A percentile compares a stretch with the other conserved stretches of the same genome.
Evolutionary conservation across 2,888 invertebrate genomes (phyloP).

Genomic region (Epiblema foenella): DNA sequence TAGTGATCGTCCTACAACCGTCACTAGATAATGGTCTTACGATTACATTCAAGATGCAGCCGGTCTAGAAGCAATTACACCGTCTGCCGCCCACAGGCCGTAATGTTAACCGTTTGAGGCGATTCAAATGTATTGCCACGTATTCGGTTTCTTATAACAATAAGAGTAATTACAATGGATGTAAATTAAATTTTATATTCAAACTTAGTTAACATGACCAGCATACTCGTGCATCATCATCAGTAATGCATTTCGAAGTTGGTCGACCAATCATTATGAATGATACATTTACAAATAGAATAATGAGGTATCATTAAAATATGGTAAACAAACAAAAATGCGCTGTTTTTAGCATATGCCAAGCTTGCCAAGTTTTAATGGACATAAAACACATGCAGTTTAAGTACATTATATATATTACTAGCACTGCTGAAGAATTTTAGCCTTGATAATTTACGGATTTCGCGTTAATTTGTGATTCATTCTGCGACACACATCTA

Average conservation of each 20-base stretch:
- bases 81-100: constrained; percentile 56
- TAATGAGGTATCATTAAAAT: background rate
- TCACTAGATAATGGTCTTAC: constrained; percentile 59
- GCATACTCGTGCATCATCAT: constrained; percentile 17
- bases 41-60: constrained; percentile 51
- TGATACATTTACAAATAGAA: background rate
- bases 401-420: background rate
- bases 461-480: constrained; percentile 56
- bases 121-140: constrained; percentile 3
- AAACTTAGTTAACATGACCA: background rate
- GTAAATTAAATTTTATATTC: background rate
- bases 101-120: constrained; percentile 28
- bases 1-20: constrained; percentile 54
- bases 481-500: constrained; percentile 59
- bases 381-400: background rate
- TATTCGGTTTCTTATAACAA: background rate
- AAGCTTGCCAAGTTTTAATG: background rate
- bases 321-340: too few relatives aligned
- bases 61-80: constrained; percentile 54
- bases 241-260: background rate
- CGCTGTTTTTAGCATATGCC: too few relatives aligned
- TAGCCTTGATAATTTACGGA: constrained; percentile 39
- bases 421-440: background rate
- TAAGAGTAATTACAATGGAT: background rate
- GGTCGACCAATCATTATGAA: background rate